Base-by-base conservation (phyloP, 2,113 vertebrate species). In the Lamprologus sp. region DNA sequence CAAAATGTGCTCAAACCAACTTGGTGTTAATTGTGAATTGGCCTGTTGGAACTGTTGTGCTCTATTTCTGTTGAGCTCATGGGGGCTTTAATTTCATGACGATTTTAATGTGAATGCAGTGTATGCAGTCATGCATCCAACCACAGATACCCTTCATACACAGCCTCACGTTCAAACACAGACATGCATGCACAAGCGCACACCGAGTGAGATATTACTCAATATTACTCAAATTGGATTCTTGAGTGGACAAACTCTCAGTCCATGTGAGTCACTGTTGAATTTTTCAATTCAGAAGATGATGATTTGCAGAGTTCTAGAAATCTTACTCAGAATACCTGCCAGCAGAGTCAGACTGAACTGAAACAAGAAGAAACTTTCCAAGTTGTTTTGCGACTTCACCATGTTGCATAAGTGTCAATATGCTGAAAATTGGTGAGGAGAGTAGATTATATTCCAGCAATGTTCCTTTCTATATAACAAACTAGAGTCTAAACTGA, bases 261-360 rank as follows among this genome's bases (percentile, higher is more conserved):
- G 21, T 31, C 33, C 4, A 6, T 56, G 65, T 21, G 37, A 70
- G 55, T 83, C n/a, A 68, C 54, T 81, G 65, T 88, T 89, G 47
- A 45, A 14, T 86, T 88, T 87, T 89, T 89, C 40, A 45, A 37
- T 86, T 88, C 79, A 47, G 45, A 88, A 88, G 65, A 87, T 65
- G 60, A 31, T 90, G 63, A 88, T 83, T 85, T 37, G 70, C 42
- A 73, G 85, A 84, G 53, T 45, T 80, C 88, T 53, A 73, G 79
- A 79, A 89, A 45, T 63, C 75, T 85, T 79, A 84, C 79, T 73
- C 3, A 31, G 42, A 87, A 83, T 86, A 87, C 75, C 60, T 91
- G 81, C 81, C 88, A 87, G 86, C 54, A 45, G 58, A 91, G 81
- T 88, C 49, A 85, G 65, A 79, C 12, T 13, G 55, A 79, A 86